These are phyloP conservation scores for Euproctis similis DNA, from an alignment of 2,888 invertebrate genomes.

Conservation along the genomic window DNA sequence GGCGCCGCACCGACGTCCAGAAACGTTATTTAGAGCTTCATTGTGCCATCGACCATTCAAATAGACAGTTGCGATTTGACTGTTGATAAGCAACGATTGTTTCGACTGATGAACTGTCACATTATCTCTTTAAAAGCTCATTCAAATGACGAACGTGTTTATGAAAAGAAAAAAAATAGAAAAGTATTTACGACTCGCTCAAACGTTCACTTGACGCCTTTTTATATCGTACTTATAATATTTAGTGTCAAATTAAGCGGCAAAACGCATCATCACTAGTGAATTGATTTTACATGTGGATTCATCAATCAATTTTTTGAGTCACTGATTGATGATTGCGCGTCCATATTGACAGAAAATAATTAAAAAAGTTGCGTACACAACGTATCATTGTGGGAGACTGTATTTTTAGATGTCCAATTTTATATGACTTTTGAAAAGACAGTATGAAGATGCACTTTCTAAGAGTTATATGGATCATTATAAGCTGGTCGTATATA, in stretches of 20 bases:
- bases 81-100: constrained; percentile 56
- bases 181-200: constrained; percentile 20
- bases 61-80: constrained; percentile 52
- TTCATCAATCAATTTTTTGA: constrained; percentile 68
- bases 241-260: constrained; percentile 69
- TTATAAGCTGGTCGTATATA: constrained; percentile 22
- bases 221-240: constrained; percentile 35
- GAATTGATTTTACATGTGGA: constrained; percentile 60
- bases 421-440: constrained; percentile 22
- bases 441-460: constrained; percentile 5
- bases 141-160: constrained; percentile 21
- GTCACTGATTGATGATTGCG: constrained; percentile 67
- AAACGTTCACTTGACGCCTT: constrained; percentile 23
- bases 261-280: constrained; percentile 59
- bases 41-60: constrained; percentile 64
- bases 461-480: constrained; percentile 20
- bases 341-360: constrained; percentile 57
- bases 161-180: constrained; percentile 5
- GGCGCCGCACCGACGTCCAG: constrained; percentile 64
- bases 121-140: constrained; percentile 38
- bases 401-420: constrained; percentile 23
- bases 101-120: constrained; percentile 63
- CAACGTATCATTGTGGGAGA: constrained; percentile 35
- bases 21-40: constrained; percentile 68
- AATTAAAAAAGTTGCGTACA: constrained; percentile 59